A percentile compares a stretch with the other conserved stretches of the same genome.
Conservation (phyloP, 2,113 vertebrate genomes). For the Dinomys branickii region DNA sequence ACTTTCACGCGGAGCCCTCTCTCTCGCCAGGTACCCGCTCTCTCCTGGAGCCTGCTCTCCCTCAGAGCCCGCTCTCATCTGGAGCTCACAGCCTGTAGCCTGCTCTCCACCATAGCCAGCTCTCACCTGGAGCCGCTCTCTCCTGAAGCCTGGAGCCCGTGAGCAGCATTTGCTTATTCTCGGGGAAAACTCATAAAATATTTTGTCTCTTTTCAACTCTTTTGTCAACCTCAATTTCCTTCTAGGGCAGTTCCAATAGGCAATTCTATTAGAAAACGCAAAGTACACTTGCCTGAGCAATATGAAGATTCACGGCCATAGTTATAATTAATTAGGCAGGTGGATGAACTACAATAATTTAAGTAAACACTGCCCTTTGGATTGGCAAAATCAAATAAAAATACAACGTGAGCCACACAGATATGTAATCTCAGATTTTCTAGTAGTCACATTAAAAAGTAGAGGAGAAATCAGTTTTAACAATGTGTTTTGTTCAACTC, state of each 20-base stretch:
- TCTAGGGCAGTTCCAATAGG: not conserved
- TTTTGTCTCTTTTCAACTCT: not conserved
- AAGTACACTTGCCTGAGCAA: not conserved
- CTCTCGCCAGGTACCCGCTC: too few relatives aligned
- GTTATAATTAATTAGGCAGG: not conserved
- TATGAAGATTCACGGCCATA: constrained; percentile 14
- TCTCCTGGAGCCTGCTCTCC: too few relatives aligned
- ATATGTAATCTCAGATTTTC: not conserved
- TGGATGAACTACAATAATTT: not conserved
- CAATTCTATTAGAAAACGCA: constrained; percentile 35
- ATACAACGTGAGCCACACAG: not conserved
- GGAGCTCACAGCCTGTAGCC: too few relatives aligned
- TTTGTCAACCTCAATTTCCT: not conserved
- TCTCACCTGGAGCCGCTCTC: too few relatives aligned
- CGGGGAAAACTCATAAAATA: not conserved
- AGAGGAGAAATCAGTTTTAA: constrained; percentile 2
- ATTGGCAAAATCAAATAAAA: constrained; percentile 34
- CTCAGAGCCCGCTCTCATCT: too few relatives aligned
- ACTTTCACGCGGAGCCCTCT: too few relatives aligned
- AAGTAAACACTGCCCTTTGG: constrained; percentile 47
- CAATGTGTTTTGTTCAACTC: not conserved
- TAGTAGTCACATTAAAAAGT: not conserved
- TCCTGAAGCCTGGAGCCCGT: too few relatives aligned
- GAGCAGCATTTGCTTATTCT: not conserved
- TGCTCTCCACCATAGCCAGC: too few relatives aligned